Base-by-base conservation (phyloP, 2,888 invertebrate genomes). In the Lasius platythorax region DNA sequence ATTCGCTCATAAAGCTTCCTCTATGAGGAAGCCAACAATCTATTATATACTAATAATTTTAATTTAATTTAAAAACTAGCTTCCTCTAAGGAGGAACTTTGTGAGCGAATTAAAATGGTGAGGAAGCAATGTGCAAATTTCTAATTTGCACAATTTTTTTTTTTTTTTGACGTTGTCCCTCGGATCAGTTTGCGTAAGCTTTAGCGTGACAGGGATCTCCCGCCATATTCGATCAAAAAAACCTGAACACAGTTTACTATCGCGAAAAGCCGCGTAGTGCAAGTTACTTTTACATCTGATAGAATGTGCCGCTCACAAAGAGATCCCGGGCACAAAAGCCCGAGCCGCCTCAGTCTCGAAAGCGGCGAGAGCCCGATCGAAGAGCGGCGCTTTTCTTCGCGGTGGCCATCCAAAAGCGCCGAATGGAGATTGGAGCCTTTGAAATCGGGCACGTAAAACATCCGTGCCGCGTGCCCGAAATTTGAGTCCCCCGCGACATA, bases 371-470 rank as follows among this genome's bases (percentile, higher is more conserved):
- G 0, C 37, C 70, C 67, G 83, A 87, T 85, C 82, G 67, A 79
- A 50, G 50, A 87, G 72, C 61, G 68, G 67, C 30, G 78, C 63
- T 72, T 87, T 85, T 78, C 86, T 85, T 83, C 75, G 83, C 68
- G 66, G 78, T 33, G 78, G 83, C 74, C 67, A 82, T 73, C 46
- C 46, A n/a, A 18, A 64, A 50, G 53, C 43, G 53, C 56, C 79
- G 73, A 67, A 85, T 76, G 79, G 76, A 85, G 84, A 87, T 87
- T 85, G 89, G 89, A 83, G 68, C 75, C 82, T 86, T 78, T 82
- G 85, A 85, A 83, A 88, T 76, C 79, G 53, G 53, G 58, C 50
- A 79, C 83, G 83, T 70, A 70, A 79, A 74, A 81, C 72, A 67
- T 75, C 83, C 82, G 68, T 85, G 63, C 83, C 82, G 68, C 85